Evolutionary conservation across 2,888 invertebrate species (phyloP), one percentile per base, ranked within the genome.

Genomic region (Eilema griseolum): DNA sequence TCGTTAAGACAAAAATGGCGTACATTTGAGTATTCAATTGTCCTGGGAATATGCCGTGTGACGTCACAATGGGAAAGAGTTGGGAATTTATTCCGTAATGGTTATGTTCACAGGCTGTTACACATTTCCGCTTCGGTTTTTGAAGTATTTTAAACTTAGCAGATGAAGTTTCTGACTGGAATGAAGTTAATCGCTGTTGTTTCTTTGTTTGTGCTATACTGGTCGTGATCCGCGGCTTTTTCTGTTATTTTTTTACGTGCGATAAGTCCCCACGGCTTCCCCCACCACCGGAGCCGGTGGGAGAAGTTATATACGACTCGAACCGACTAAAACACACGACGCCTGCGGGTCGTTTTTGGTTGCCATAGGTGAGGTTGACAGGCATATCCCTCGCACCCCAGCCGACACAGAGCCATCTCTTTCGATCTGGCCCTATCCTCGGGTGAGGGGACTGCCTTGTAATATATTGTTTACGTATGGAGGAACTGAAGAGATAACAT

Each of bases 1-100:
- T 61, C 69, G 64, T 71, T 74, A 70, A 71, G 62, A 61, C 69
- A 73, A 71, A 77, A 74, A 74, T 74, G 69, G 69, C 56, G 61
- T 46, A 46, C 66, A 69, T 69, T 73, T 63, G 56, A 68, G 46
- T 28, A 67, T 69, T 66, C 52, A 68, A 69, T 66, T 52, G 56
- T 72, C 56, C 63, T 57, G 8, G 61, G 62, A 46, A 62, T 52
- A 46, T 67, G 61, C 31, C 64, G 61, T 65, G 68, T 66, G 61
- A 66, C 46, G 57, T 69, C 66, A 66, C 56, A 66, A 68, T 68
- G 37, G 52, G 61, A 46, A 61, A 72, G 62, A 66, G 66, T 72
- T 59, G 28, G 23, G 65, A 41, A 64, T 67, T 71, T 71, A 65
- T 71, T 64, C 67, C 23, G 26, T 63, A 64, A 67, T 67, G 61